Conservation (phyloP, 1,140 invertebrate species). For the Centruroides vittatus region DNA sequence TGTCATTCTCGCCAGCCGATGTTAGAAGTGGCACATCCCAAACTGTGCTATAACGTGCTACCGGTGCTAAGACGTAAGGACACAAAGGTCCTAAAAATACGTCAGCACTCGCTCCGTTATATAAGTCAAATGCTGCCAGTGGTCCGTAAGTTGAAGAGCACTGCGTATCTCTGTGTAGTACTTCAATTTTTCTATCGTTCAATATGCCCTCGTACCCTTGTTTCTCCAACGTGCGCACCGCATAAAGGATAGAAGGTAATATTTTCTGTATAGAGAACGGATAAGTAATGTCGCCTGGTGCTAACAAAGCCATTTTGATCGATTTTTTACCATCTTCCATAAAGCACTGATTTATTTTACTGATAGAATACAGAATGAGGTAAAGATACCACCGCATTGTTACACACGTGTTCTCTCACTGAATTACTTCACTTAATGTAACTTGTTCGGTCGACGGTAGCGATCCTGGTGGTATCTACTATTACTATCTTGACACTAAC, state of each 20-base stretch:
- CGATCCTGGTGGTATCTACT: no score
- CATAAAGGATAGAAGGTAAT: slow-evolving; percentile 54
- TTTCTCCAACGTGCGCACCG: slow-evolving; percentile 41
- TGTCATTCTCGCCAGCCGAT: slow-evolving; percentile 63
- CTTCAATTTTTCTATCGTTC: no score
- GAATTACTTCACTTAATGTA: no score
- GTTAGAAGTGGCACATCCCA: slow-evolving; percentile 81
- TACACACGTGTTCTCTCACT: no score
- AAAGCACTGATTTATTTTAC: no score
- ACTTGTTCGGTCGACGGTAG: no score
- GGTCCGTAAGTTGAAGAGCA: slow-evolving; percentile 64
- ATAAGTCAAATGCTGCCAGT: slow-evolving; percentile 58
- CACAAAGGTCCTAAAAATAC: slow-evolving; percentile 81
- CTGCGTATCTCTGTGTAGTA: slow-evolving; percentile 44
- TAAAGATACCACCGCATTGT: no score
- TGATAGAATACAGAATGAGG: no score
- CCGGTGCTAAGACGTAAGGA: slow-evolving; percentile 79
- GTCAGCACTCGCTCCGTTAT: slow-evolving; percentile 45
- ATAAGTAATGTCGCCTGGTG: slow-evolving; percentile 43
- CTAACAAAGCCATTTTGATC: slow-evolving; percentile 43
- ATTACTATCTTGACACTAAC: no score
- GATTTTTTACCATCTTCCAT: background rate
- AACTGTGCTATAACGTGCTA: slow-evolving; percentile 64
- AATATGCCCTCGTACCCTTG: slow-evolving; percentile 28
- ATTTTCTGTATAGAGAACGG: slow-evolving; percentile 52